Evolutionary conservation across 1,140 invertebrate genomes (phyloP).

Genomic region (Probaryconus sp.): DNA sequence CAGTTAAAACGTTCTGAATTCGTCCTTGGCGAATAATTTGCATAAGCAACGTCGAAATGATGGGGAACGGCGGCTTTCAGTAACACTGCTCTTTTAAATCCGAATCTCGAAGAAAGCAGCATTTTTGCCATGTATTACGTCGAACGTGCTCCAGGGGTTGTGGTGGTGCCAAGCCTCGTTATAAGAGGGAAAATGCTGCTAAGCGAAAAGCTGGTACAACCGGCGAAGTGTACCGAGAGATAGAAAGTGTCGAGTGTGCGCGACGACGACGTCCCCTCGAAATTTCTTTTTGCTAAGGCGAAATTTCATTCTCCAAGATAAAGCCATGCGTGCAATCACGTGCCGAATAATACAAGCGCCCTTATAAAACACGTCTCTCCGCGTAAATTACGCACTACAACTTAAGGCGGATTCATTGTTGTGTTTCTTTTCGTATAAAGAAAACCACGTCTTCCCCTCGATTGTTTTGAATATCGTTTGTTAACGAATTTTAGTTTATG

Average conservation of each 20-base stretch:
- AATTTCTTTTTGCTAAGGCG: slow-evolving; percentile 47
- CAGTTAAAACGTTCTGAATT: slow-evolving; percentile 31
- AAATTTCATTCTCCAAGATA: slow-evolving; percentile 53
- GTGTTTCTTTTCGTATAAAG: too few relatives aligned
- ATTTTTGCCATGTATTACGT: slow-evolving; percentile 35
- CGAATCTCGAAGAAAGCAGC: slow-evolving; percentile 32
- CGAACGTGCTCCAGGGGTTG: slow-evolving; percentile 43
- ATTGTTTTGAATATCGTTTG: too few relatives aligned
- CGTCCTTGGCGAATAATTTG: slow-evolving; percentile 33
- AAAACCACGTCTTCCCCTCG: too few relatives aligned
- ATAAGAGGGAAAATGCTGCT: slow-evolving; percentile 52
- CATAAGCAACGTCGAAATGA: slow-evolving; percentile 34
- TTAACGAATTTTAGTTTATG: too few relatives aligned
- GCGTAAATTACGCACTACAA: slow-evolving; percentile 51
- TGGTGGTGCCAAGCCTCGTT: slow-evolving; percentile 48
- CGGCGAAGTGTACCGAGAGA: slow-evolving; percentile 37
- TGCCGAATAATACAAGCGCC: slow-evolving; percentile 53
- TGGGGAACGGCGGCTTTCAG: slow-evolving; percentile 20
- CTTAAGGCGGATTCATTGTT: too few relatives aligned
- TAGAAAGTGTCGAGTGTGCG: slow-evolving; percentile 54
- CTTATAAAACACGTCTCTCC: slow-evolving; percentile 45
- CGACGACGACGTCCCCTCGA: slow-evolving; percentile 37
- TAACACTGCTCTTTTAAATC: slow-evolving; percentile 32
- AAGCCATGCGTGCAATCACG: slow-evolving; percentile 54
- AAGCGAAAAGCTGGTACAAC: slow-evolving; percentile 45